Evolutionary conservation across 2,888 invertebrate genomes (phyloP).

Genomic region (Chelonus formosanus): DNA sequence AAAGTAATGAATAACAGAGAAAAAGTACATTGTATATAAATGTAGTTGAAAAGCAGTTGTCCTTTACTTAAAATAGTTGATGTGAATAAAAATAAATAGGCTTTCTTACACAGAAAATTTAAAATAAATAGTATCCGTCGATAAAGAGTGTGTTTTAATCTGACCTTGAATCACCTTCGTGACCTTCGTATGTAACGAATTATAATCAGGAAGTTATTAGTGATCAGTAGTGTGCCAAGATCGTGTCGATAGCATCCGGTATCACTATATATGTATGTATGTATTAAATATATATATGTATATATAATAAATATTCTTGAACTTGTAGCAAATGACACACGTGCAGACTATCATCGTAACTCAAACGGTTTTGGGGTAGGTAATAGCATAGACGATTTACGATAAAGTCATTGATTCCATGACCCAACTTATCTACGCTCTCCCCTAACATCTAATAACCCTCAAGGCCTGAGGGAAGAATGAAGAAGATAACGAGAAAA

Average conservation of each 20-base stretch:
- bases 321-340: conserved; percentile 1
- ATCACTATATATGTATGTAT: not conserved
- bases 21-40: no score
- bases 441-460: conserved; percentile 6
- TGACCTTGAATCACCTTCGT: conserved; percentile 34
- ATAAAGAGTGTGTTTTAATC: conserved; percentile 10
- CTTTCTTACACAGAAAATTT: not conserved
- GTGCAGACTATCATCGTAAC: conserved; percentile 10
- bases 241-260: conserved; percentile 13
- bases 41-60: no score
- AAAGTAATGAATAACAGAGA: no score
- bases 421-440: conserved; percentile 11
- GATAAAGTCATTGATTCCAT: conserved; percentile 14
- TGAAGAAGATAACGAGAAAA: conserved; percentile 15
- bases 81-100: conserved; percentile 12
- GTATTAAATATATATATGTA: not conserved
- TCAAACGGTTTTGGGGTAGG: conserved; percentile 7
- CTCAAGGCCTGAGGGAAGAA: conserved; percentile 15
- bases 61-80: no score
- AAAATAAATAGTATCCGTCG: conserved; percentile 10
- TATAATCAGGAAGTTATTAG: conserved; percentile 27
- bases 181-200: conserved; percentile 31
- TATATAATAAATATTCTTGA: not conserved
- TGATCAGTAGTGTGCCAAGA: conserved; percentile 21
- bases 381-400: conserved; percentile 14